A percentile compares a stretch with the other conserved stretches of the same genome.
Evolutionary conservation across 1,140 invertebrate genomes (phyloP).

Genomic region (Calephelis virginiensis): DNA sequence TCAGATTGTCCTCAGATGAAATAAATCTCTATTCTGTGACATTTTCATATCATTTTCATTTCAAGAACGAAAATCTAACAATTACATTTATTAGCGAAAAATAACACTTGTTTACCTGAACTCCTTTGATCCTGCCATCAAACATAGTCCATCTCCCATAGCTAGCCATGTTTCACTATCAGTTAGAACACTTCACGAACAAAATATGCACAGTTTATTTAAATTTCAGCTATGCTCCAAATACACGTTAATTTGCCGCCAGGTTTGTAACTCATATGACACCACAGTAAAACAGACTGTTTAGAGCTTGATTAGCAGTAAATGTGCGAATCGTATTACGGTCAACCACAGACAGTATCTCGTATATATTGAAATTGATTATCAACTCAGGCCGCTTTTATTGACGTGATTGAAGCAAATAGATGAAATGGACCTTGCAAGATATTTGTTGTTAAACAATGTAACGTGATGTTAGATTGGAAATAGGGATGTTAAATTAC

Average conservation of each 20-base stretch:
- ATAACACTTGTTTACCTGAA: conserved; percentile 47
- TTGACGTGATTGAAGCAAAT: conserved; percentile 69
- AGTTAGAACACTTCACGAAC: conserved; percentile 17
- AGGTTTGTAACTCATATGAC: conserved; percentile 19
- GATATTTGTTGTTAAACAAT: conserved; percentile 43
- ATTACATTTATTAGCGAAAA: too few relatives aligned
- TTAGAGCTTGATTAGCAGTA: conserved; percentile 74
- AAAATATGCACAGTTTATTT: conserved; percentile 5
- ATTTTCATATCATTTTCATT: too few relatives aligned
- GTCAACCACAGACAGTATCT: conserved; percentile 25
- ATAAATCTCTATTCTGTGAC: too few relatives aligned
- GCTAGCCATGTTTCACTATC: conserved; percentile 45
- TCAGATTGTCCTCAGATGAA: too few relatives aligned
- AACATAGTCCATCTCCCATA: conserved; percentile 68
- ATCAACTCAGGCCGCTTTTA: conserved; percentile 47
- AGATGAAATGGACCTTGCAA: conserved; percentile 64
- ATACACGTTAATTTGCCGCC: conserved; percentile 1
- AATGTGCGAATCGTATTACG: conserved; percentile 65
- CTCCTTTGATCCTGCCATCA: conserved; percentile 51
- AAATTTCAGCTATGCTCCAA: too few relatives aligned
- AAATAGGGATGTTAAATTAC: conserved; percentile 20
- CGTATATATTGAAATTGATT: conserved; percentile 72
- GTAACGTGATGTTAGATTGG: conserved; percentile 15
- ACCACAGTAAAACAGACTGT: conserved; percentile 53
- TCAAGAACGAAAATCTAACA: too few relatives aligned